A percentile compares a stretch with the other conserved stretches of the same genome.
These are phyloP conservation scores for Rhabdomys pumilio DNA, from an alignment of 2,797 vertebrate species.

Conservation along the genomic window DNA sequence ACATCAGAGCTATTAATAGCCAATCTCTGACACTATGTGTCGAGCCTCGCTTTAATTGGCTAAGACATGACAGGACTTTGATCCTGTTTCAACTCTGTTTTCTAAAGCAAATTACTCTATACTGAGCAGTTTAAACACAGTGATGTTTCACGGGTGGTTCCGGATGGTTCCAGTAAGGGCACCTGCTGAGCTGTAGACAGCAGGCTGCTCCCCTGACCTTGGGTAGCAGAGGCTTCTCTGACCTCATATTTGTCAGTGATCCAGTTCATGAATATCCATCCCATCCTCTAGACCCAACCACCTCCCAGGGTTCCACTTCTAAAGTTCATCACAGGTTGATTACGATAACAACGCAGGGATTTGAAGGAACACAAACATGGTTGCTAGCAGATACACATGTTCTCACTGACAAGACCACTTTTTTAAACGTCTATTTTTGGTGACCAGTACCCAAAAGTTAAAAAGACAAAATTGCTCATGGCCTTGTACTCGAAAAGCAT, in stretches of 20 bases:
- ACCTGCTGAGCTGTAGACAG: neutral
- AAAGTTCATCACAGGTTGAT: neutral
- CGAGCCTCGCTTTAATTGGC: conserved; percentile 40
- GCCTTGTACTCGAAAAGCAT: neutral
- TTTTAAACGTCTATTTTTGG: conserved; percentile 38
- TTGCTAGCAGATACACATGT: neutral
- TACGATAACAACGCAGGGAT: neutral
- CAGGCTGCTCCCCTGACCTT: neutral
- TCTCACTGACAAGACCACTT: neutral
- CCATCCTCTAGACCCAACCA: neutral
- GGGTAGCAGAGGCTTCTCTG: neutral
- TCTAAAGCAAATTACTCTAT: neutral
- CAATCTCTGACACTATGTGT: neutral
- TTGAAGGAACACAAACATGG: no score
- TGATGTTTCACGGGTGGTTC: neutral
- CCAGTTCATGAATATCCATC: neutral
- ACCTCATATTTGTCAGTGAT: neutral
- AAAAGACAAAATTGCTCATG: neutral
- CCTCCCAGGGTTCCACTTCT: neutral
- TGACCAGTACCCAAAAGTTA: neutral
- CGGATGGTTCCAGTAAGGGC: neutral
- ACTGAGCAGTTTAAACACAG: neutral
- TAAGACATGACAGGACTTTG: neutral
- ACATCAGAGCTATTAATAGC: neutral
- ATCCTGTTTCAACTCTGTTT: neutral